Percentiles rank a stretch among this genome's conserved stretches.
Evolutionary conservation across 2,888 invertebrate species (phyloP).

Genomic region (Biston betularia): DNA sequence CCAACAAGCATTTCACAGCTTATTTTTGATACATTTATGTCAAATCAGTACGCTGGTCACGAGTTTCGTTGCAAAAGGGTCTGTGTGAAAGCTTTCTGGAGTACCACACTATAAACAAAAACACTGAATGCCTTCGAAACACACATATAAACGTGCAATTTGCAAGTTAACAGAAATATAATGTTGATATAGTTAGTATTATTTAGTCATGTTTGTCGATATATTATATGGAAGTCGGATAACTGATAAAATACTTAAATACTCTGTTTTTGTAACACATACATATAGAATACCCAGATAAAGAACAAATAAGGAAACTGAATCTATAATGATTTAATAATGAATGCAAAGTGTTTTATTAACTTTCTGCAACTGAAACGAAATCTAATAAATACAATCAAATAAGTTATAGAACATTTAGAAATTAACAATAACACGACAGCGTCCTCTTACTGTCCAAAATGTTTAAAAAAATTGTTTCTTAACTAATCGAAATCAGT

Average conservation of each 20-base stretch:
- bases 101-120: neutral
- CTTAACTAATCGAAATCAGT: neutral
- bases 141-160: too few relatives aligned
- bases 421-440: neutral
- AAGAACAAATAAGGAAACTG: too few relatives aligned
- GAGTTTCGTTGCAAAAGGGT: neutral
- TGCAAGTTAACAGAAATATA: too few relatives aligned
- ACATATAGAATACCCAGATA: too few relatives aligned
- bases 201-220: too few relatives aligned
- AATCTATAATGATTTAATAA: neutral
- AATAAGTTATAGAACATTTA: neutral
- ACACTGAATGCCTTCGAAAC: too few relatives aligned
- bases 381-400: neutral
- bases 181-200: too few relatives aligned
- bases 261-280: too few relatives aligned
- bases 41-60: slow-evolving; percentile 1
- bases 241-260: too few relatives aligned
- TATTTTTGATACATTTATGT: neutral
- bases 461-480: neutral
- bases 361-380: neutral
- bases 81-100: neutral
- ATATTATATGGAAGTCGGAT: too few relatives aligned
- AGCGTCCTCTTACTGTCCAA: neutral
- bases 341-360: neutral
- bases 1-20: too few relatives aligned